These are phyloP conservation scores for Pachymerium ferrugineum DNA, from an alignment of 2,888 invertebrate species.

Conservation along the genomic window DNA sequence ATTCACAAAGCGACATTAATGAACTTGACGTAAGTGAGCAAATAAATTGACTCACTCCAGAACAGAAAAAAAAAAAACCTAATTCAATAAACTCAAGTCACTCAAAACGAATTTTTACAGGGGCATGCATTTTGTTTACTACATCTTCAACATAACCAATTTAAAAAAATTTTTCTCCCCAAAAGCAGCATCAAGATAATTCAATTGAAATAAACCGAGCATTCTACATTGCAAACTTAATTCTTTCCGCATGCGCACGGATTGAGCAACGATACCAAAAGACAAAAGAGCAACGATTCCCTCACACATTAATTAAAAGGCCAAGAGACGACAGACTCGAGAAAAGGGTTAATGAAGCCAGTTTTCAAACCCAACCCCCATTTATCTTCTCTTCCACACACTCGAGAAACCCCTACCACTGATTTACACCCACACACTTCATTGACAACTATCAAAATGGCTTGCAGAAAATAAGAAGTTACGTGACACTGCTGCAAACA, in stretches of 20 bases:
- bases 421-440: slow-evolving; percentile 11
- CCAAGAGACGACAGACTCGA: not conserved
- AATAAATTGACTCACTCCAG: not conserved
- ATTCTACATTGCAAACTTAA: slow-evolving; percentile 6
- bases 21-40: not conserved
- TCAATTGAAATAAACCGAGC: slow-evolving; percentile 24
- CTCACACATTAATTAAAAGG: not conserved
- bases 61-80: not conserved
- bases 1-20: not conserved
- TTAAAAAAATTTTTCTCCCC: not conserved
- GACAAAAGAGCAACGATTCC: not conserved
- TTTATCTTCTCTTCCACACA: not conserved
- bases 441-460: slow-evolving; percentile 19
- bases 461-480: slow-evolving; percentile 1
- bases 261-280: slow-evolving; percentile 10
- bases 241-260: slow-evolving; percentile 12
- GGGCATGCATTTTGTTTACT: not conserved
- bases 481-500: slow-evolving; percentile 24
- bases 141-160: not conserved
- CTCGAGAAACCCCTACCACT: not conserved
- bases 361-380: slow-evolving; percentile 19
- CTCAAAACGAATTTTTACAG: not conserved
- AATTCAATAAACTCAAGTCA: not conserved
- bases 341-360: not conserved
- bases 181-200: slow-evolving; percentile 9